Evolutionary conservation across 2,797 vertebrate species (phyloP), one percentile per base, ranked within the genome.

Genomic region (Borostomias antarcticus): DNA sequence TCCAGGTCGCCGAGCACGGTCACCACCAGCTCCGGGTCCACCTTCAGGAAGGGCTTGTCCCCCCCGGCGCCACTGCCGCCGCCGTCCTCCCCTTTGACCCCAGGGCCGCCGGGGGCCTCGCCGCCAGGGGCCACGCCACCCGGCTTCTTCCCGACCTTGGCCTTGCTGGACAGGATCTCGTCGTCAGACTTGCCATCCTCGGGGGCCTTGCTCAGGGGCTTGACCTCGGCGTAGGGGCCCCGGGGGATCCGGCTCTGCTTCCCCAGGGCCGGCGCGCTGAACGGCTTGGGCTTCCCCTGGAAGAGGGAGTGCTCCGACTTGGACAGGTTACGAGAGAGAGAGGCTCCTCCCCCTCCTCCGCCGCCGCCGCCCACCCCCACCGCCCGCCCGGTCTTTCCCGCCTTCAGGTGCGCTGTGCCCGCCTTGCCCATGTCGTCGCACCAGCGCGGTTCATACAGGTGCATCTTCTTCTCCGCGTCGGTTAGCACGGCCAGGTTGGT

Each of bases 11-110:
- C 97, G 85, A 99, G 91, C 77, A 98, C 97, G 0, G 97, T 99
- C 81, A 98, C 97, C 87, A 99, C 97, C 73, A 99, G 92, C 85
- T 99, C 97, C 10, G 97, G 97, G 79, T 99, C 97, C 92, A 98
- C 97, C 88, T 98, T 98, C 74, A 99, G 89, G 84, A 96, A 99
- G 58, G 95, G 88, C 59, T 97, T 95, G 80, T 96, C 94, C 8
- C 84, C 89, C 64, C 91, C 91, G 5, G 85, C 86, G 26, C 91
- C 89, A 71, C 90, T 91, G 82, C 94, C 95, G 69, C 91, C 88
- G 5, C 90, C 87, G 0, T 91, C 82, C 43, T 92, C 91, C 47
- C 80, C 90, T 52, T 83, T 83, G 9, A 86, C 76, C 17, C 85
- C 90, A 0, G 89, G n/a, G n/a, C n/a, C n/a, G n/a, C n/a, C n/a